phyloP scores from a whole-genome alignment of 2,888 invertebrate species.

The Nudaria mundana region DNA sequence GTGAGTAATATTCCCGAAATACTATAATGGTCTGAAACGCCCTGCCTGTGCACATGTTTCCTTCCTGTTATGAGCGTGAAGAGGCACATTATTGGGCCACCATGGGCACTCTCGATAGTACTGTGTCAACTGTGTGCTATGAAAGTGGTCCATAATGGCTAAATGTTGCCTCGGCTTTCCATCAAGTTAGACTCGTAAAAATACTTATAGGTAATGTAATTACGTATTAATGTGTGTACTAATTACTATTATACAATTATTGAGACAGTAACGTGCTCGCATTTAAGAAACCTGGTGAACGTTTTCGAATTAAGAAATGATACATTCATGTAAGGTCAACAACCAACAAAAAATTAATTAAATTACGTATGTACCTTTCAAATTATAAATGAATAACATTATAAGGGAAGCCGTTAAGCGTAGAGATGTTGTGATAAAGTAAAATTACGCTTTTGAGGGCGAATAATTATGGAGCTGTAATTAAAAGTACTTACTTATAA shows the following conservation, averaged over 20 bases:
- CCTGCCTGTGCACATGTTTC: too few relatives aligned
- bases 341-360: constrained; percentile 6
- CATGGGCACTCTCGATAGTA: too few relatives aligned
- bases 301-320: constrained; percentile 25
- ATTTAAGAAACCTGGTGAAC: constrained; percentile 15
- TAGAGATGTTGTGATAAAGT: not conserved
- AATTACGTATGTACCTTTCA: not conserved
- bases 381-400: not conserved
- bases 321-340: constrained; percentile 21
- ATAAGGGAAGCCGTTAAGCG: not conserved
- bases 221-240: constrained; percentile 14
- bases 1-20: too few relatives aligned
- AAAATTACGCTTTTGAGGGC: not conserved
- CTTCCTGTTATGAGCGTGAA: too few relatives aligned
- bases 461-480: not conserved
- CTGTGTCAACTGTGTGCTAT: too few relatives aligned
- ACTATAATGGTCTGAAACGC: too few relatives aligned
- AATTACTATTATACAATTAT: constrained; percentile 17
- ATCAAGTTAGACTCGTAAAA: too few relatives aligned
- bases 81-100: too few relatives aligned
- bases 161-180: too few relatives aligned
- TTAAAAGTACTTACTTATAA: too few relatives aligned
- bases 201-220: too few relatives aligned
- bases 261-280: constrained; percentile 4
- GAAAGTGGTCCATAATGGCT: too few relatives aligned